These are phyloP conservation scores for Pollimyrus isidori DNA, from an alignment of 2,113 vertebrate species.

Conservation along the genomic window DNA sequence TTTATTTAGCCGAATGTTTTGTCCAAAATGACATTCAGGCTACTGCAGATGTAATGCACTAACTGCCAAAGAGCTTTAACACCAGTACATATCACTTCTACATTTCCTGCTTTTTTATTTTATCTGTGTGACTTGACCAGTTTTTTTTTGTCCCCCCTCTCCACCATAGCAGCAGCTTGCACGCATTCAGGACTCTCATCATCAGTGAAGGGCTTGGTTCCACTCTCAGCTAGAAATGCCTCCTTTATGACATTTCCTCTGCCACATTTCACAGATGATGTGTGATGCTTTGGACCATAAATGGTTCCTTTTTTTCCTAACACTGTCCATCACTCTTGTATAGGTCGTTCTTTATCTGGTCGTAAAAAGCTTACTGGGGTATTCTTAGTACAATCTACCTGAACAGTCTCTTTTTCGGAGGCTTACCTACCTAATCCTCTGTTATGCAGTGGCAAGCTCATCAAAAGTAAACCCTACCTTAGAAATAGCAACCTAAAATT, in stretches of 20 bases:
- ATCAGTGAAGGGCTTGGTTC: not conserved
- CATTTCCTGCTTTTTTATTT: not conserved
- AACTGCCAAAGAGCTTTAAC: not conserved
- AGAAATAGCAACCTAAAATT: not conserved
- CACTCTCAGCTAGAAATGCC: not conserved
- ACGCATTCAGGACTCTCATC: not conserved
- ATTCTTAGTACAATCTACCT: not conserved
- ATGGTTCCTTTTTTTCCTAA: not conserved
- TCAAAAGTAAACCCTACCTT: not conserved
- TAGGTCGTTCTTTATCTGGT: not conserved
- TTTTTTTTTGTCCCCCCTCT: not conserved
- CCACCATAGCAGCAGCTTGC: not conserved
- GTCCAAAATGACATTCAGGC: not conserved
- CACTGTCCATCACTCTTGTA: not conserved
- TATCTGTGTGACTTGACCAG: not conserved
- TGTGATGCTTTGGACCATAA: not conserved
- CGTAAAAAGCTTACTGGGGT: not conserved
- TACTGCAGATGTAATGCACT: not conserved
- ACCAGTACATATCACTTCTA: not conserved
- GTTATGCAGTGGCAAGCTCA: not conserved
- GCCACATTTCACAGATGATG: not conserved
- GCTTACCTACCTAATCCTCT: not conserved
- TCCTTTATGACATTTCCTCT: not conserved
- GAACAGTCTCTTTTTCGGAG: not conserved
- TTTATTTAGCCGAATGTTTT: not conserved